Evolutionary conservation across 2,113 vertebrate genomes (phyloP).

Genomic region (Labeo rohita): DNA sequence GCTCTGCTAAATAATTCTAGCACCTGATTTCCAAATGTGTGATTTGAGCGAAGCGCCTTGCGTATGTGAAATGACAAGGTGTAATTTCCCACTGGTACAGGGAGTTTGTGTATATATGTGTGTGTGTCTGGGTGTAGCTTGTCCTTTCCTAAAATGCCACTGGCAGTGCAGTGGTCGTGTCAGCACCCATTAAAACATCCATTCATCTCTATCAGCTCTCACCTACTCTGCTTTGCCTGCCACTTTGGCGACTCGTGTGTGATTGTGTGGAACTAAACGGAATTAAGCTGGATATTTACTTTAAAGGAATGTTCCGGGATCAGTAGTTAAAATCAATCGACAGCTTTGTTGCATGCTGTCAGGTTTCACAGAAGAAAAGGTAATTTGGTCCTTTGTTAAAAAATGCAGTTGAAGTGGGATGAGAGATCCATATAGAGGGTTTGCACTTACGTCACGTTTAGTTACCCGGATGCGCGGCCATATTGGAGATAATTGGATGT

Average conservation of each 20-base stretch:
- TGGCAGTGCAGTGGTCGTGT: slow-evolving; percentile 42
- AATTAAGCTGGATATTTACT: slow-evolving; percentile 13
- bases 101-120: slow-evolving; percentile 5
- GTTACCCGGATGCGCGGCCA: no score
- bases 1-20: slow-evolving; percentile 28
- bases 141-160: slow-evolving; percentile 43
- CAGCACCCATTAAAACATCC: slow-evolving; percentile 49
- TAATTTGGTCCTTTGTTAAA: background rate
- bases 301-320: background rate
- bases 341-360: background rate
- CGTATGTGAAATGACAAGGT: slow-evolving; percentile 16
- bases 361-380: background rate
- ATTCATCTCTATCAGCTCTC: slow-evolving; percentile 55
- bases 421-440: no score
- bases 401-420: background rate
- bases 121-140: slow-evolving; percentile 13
- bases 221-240: slow-evolving; percentile 34
- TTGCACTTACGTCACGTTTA: no score
- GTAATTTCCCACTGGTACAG: background rate
- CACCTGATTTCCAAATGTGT: slow-evolving; percentile 6
- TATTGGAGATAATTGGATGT: no score
- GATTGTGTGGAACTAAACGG: slow-evolving; percentile 2
- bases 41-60: background rate
- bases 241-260: slow-evolving; percentile 30
- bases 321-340: background rate